Evolutionary conservation across 2,888 invertebrate genomes (phyloP).

Genomic region (Megalurothrips usitatus): DNA sequence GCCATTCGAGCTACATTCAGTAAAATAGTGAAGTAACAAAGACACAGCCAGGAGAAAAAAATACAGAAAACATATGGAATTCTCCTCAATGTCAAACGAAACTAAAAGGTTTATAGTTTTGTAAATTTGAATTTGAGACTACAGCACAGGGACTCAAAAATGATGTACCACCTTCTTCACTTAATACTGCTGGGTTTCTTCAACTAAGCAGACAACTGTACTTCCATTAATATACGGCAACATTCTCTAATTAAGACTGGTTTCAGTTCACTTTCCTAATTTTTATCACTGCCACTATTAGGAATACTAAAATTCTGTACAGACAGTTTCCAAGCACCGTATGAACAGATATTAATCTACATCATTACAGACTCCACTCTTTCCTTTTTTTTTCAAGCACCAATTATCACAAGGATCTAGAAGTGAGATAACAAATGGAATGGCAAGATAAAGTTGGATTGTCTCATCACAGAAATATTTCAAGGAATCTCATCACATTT

Average conservation of each 20-base stretch:
- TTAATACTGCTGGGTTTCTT: no score
- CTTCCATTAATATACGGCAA: not conserved
- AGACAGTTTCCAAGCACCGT: not conserved
- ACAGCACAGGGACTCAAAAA: no score
- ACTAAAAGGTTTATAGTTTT: no score
- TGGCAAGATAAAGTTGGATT: constrained; percentile 13
- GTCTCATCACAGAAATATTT: not conserved
- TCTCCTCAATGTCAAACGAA: not conserved
- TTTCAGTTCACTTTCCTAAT: not conserved
- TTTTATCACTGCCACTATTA: not conserved
- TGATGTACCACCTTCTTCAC: no score
- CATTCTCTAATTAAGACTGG: not conserved
- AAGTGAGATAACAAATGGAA: not conserved
- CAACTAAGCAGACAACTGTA: no score
- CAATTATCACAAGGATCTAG: not conserved
- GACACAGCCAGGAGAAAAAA: not conserved
- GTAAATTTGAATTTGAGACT: no score
- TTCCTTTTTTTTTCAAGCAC: not conserved
- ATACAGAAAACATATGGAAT: not conserved
- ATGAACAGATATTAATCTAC: not conserved
- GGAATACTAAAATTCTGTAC: not conserved
- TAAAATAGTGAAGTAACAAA: not conserved
- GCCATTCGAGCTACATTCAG: not conserved
- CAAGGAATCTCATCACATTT: no score
- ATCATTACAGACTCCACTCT: not conserved